A percentile compares a stretch with the other conserved stretches of the same genome.
phyloP scores from a whole-genome alignment of 2,888 invertebrate genomes.

The Dryobotodes eremita region DNA sequence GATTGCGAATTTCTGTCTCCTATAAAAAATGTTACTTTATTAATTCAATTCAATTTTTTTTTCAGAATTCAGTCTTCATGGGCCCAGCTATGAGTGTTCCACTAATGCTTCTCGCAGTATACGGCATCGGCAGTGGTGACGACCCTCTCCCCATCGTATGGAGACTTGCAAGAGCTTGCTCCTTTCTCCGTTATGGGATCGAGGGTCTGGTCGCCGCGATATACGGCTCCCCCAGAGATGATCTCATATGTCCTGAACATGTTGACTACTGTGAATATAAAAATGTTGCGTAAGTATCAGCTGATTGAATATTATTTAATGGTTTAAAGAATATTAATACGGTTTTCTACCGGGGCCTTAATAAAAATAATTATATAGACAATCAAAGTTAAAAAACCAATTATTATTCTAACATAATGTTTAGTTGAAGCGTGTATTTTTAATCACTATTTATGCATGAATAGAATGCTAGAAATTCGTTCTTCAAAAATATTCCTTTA shows the following conservation, averaged over 20 bases:
- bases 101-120: conserved; percentile 96
- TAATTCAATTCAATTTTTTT: conserved; percentile 52
- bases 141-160: conserved; percentile 93
- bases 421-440: no score
- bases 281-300: conserved; percentile 90
- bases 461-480: no score
- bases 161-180: conserved; percentile 94
- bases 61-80: conserved; percentile 96
- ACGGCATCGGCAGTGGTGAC: conserved; percentile 96
- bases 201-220: conserved; percentile 95
- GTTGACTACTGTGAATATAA: conserved; percentile 94
- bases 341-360: no score
- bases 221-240: conserved; percentile 94
- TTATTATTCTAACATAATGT: no score
- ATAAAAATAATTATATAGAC: no score
- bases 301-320: not conserved
- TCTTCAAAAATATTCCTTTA: no score
- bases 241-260: conserved; percentile 93
- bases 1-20: not conserved
- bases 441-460: no score
- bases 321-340: no score
- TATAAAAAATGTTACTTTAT: not conserved
- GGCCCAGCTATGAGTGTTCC: conserved; percentile 97
- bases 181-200: conserved; percentile 95
- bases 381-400: no score